Base-by-base conservation (phyloP, 2,113 vertebrate genomes). In the Cygnus atratus region DNA sequence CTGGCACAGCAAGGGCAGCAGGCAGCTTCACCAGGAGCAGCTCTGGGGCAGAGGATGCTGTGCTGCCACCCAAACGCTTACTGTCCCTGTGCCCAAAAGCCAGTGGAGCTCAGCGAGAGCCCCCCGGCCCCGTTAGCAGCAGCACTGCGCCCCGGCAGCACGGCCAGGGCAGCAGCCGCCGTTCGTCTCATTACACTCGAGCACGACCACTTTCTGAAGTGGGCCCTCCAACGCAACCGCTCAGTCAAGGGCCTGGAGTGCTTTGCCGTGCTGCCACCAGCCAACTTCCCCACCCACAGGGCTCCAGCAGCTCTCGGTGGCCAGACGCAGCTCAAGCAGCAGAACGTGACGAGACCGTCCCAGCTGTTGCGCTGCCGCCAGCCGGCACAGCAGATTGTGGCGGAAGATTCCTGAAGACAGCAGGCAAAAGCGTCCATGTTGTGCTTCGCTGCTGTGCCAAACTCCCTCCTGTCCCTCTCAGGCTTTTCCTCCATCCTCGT, bases 381-480 rank as follows among this genome's bases (percentile, higher is more conserved):
- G 97, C 97, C 72, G 95, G 97, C 79, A 31, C 13, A n/a, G 92
- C 98, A 97, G 97, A 93, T 87, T 89, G 97, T 8, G 33, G 75
- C 4, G 0, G n/a, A 39, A 35, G 89, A 71, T 71, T 73, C 93
- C 94, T 41, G 83, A 66, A 1, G 77, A 72, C 94, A 50, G 70
- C 91, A 66, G 90, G 66, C 76, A 59, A 80, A 65, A 74, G 67
- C 65, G n/a, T 35, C 44, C 24, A 37, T 55, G 63, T 43, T 59
- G 92, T 59, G 82, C 91, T 89, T 81, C 58, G 77, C 91, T 88
- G 88, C 84, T 67, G 75, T 93, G 95, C 90, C 44, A 88, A 86
- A 77, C 76, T 75, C 82, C 93, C 87, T 86, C 84, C 93, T 29
- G 63, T 84, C 72, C 82, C 59, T 80, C 78, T 57, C 44, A 46